Percentiles rank a stretch among this genome's conserved stretches.
Conservation (phyloP, 2,797 vertebrate genomes). For the Neomorphus geoffroyi region DNA sequence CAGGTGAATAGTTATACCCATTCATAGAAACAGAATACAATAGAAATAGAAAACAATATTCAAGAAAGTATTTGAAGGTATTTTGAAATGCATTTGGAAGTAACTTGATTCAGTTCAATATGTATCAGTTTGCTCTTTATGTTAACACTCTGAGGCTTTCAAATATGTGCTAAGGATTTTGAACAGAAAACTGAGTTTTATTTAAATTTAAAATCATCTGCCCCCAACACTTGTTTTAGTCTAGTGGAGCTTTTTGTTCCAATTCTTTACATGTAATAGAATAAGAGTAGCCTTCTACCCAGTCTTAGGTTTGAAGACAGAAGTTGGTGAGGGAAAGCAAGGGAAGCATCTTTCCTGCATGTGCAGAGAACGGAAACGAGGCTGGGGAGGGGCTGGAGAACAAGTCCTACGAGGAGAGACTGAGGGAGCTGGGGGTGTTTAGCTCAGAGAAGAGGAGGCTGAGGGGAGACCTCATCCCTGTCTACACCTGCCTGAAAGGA, state of each 20-base stretch:
- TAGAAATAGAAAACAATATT: not conserved
- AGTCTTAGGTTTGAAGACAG: not conserved
- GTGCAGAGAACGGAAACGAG: too few relatives aligned
- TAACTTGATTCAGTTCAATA: not conserved
- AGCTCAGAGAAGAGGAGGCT: too few relatives aligned
- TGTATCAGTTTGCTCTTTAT: not conserved
- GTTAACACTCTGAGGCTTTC: not conserved
- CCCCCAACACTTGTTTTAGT: rapidly evolving
- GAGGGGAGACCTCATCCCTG: too few relatives aligned
- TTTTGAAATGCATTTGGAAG: not conserved
- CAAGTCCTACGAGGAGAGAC: too few relatives aligned
- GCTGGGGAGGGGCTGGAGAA: too few relatives aligned
- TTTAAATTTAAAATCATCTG: not conserved
- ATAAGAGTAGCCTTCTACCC: not conserved
- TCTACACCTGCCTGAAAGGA: too few relatives aligned
- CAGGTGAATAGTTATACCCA: not conserved
- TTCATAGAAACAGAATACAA: too few relatives aligned
- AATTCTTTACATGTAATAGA: not conserved
- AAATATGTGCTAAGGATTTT: not conserved
- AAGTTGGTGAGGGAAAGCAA: not conserved
- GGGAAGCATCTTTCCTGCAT: not conserved
- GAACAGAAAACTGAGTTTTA: not conserved
- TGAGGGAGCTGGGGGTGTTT: too few relatives aligned
- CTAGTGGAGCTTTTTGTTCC: not conserved
- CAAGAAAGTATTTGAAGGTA: not conserved